Evolutionary conservation across 2,888 invertebrate species (phyloP).

Genomic region (Rhopalosiphum nymphaeae): DNA sequence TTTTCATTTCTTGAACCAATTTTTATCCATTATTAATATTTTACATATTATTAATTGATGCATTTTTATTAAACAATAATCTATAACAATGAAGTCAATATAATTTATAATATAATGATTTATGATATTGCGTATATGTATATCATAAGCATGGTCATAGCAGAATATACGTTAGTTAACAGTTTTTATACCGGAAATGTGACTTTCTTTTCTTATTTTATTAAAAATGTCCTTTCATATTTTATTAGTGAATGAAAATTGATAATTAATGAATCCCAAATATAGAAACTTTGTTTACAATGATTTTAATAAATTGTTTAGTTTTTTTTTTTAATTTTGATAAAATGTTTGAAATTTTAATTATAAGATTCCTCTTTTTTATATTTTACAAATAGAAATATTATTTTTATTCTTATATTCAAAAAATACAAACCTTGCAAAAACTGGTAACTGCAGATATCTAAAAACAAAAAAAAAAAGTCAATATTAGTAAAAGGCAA

Average conservation of each 20-base stretch:
- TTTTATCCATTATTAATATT: background rate
- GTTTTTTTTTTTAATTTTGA: background rate
- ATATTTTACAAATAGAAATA: background rate
- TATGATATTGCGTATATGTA: background rate
- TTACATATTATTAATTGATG: background rate
- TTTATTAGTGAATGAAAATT: background rate
- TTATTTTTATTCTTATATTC: background rate
- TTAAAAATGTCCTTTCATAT: background rate
- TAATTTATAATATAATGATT: background rate
- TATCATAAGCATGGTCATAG: background rate
- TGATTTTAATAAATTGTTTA: background rate
- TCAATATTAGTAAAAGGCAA: constrained; percentile 30
- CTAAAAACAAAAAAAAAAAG: constrained; percentile 74
- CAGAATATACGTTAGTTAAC: background rate
- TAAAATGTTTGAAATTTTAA: background rate
- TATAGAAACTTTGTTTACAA: background rate
- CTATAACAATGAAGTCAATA: background rate
- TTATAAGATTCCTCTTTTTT: background rate
- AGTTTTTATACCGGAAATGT: background rate
- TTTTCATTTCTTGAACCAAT: background rate
- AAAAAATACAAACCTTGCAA: constrained; percentile 79
- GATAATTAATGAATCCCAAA: background rate
- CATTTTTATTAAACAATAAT: background rate
- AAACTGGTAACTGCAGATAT: constrained; percentile 89
- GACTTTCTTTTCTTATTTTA: background rate